Conservation (phyloP, 2,888 invertebrate species). For the Nemotelus nigrinus region DNA sequence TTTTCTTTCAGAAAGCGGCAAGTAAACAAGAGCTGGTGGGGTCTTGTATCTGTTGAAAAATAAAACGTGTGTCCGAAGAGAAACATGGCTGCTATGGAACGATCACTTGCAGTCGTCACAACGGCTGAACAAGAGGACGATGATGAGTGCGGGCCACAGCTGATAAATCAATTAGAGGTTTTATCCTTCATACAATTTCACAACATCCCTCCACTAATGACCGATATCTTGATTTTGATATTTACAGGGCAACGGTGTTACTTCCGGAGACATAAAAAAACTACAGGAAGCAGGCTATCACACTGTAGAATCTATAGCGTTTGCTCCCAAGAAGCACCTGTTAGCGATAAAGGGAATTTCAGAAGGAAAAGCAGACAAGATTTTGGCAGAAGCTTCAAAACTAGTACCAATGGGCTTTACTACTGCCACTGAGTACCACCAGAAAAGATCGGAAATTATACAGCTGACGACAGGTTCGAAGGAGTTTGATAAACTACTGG, state of each 20-base stretch:
- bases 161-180: constrained; percentile 78
- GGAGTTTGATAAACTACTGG: constrained; percentile 90
- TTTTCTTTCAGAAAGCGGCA: constrained; percentile 10
- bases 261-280: constrained; percentile 90
- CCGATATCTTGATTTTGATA: background rate
- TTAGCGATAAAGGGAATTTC: constrained; percentile 93
- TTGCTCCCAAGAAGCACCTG: constrained; percentile 91
- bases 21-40: background rate
- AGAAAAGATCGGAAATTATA: constrained; percentile 94
- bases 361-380: constrained; percentile 96
- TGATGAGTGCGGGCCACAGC: constrained; percentile 78
- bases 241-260: constrained; percentile 87
- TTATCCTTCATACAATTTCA: too few species aligned
- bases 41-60: background rate
- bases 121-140: constrained; percentile 66
- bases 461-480: constrained; percentile 94
- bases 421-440: constrained; percentile 95
- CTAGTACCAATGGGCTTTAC: constrained; percentile 98
- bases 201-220: background rate
- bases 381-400: constrained; percentile 89
- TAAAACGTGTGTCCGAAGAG: background rate
- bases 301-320: constrained; percentile 95
- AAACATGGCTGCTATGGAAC: constrained; percentile 49
- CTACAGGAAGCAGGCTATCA: constrained; percentile 92
- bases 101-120: constrained; percentile 65